Evolutionary conservation across 2,888 invertebrate species (phyloP).

Genomic region (Dolichomitus sp.): DNA sequence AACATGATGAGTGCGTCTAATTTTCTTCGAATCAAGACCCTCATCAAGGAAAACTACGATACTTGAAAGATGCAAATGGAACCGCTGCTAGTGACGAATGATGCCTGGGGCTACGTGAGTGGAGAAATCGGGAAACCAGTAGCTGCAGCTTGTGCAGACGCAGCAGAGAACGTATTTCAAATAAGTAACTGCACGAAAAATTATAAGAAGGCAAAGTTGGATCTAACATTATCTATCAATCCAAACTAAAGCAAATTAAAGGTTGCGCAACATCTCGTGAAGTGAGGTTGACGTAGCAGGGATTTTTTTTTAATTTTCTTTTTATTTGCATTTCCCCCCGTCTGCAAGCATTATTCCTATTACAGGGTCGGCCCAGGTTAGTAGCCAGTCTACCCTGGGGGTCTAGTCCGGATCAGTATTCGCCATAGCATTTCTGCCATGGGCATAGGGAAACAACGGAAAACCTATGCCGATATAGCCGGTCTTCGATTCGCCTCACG

Average conservation of each 20-base stretch:
- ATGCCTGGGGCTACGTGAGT: slow-evolving; percentile 4
- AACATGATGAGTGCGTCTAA: not conserved
- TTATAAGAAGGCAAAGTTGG: slow-evolving; percentile 28
- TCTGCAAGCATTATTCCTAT: too few species aligned
- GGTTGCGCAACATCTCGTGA: slow-evolving; percentile 21
- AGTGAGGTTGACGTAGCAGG: slow-evolving; percentile 10
- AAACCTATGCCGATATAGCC: too few species aligned
- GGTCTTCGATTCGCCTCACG: too few species aligned
- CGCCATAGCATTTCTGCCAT: too few species aligned
- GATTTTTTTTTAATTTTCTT: too few species aligned
- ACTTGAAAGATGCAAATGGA: slow-evolving; percentile 39
- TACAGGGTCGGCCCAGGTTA: too few species aligned
- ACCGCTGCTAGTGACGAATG: slow-evolving; percentile 17
- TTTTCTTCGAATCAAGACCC: not conserved
- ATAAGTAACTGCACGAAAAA: not conserved
- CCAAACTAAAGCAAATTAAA: slow-evolving; percentile 41
- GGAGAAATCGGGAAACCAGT: slow-evolving; percentile 6
- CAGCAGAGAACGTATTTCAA: not conserved
- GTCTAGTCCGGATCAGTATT: too few species aligned
- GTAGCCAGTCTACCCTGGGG: too few species aligned
- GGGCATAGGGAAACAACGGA: too few species aligned
- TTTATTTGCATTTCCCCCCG: too few species aligned
- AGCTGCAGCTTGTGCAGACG: not conserved
- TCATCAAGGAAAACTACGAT: slow-evolving; percentile 26
- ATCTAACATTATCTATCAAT: not conserved